phyloP scores from a whole-genome alignment of 2,797 vertebrate species.

The Orestias chungarensis region DNA sequence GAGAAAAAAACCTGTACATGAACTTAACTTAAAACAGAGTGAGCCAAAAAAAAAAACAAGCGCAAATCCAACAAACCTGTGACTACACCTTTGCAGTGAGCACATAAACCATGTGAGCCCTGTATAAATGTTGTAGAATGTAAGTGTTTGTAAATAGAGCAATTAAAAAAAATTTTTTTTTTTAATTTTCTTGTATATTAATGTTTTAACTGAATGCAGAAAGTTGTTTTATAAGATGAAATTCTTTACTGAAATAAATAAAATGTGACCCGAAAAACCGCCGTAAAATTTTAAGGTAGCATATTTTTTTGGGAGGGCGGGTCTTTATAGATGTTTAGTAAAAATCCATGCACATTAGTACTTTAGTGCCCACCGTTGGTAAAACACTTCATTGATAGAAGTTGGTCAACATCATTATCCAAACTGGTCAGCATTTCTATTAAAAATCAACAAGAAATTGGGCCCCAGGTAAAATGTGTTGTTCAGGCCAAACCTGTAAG shows the following conservation, averaged over 20 bases:
- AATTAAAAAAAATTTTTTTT: constrained; percentile 45
- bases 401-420: too few species aligned
- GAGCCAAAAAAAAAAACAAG: constrained; percentile 22
- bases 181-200: constrained; percentile 55
- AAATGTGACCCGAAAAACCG: too few species aligned
- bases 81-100: constrained; percentile 47
- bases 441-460: too few species aligned
- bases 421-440: too few species aligned
- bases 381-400: too few species aligned
- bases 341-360: too few species aligned
- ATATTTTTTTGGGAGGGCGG: too few species aligned
- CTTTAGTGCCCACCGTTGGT: too few species aligned
- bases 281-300: too few species aligned
- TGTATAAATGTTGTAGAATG: constrained; percentile 45
- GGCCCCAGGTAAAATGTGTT: too few species aligned
- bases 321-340: too few species aligned
- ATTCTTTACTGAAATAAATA: not conserved
- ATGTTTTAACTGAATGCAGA: constrained; percentile 51
- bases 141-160: constrained; percentile 59
- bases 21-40: constrained; percentile 12
- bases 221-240: not conserved
- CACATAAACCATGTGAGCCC: constrained; percentile 42
- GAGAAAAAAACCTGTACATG: constrained; percentile 23
- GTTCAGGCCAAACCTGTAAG: not conserved
- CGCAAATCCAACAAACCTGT: constrained; percentile 18